These are phyloP conservation scores for Zoanthus sansibaricus DNA, from an alignment of 92 coral and sea anemone species.

Conservation along the genomic window DNA sequence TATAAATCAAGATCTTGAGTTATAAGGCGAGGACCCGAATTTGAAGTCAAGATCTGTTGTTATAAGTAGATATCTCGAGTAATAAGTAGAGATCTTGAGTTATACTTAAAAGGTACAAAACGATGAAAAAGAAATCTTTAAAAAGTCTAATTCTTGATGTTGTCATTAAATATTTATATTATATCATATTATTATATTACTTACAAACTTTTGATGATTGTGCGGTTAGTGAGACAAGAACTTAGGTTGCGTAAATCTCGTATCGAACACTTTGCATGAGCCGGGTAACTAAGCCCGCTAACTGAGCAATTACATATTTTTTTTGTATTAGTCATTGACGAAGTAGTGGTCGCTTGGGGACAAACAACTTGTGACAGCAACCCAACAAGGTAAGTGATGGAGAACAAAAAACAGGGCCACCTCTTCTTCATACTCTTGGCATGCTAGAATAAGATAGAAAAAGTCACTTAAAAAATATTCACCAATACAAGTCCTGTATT, in stretches of 20 bases:
- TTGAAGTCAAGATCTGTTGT: too few relatives aligned
- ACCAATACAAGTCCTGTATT: too few relatives aligned
- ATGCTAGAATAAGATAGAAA: neutral
- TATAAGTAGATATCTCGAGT: too few relatives aligned
- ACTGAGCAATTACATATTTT: neutral
- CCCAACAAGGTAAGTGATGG: neutral
- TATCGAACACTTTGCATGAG: neutral
- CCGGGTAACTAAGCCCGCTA: neutral
- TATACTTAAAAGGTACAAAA: too few relatives aligned
- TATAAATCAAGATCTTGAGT: too few relatives aligned
- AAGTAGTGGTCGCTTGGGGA: neutral
- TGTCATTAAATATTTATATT: too few relatives aligned
- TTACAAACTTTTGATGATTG: neutral
- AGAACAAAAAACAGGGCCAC: neutral
- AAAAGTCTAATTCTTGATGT: too few relatives aligned
- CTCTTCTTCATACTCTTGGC: neutral
- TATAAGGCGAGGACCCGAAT: too few relatives aligned
- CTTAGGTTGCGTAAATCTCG: neutral
- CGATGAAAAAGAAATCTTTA: too few relatives aligned
- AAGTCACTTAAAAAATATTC: too few relatives aligned
- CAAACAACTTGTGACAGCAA: neutral
- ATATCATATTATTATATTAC: neutral
- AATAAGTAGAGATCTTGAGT: too few relatives aligned
- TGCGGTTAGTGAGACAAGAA: neutral
- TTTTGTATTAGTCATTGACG: neutral